Conservation (phyloP, 2,797 vertebrate species). For the Halcyon leucocephala region DNA sequence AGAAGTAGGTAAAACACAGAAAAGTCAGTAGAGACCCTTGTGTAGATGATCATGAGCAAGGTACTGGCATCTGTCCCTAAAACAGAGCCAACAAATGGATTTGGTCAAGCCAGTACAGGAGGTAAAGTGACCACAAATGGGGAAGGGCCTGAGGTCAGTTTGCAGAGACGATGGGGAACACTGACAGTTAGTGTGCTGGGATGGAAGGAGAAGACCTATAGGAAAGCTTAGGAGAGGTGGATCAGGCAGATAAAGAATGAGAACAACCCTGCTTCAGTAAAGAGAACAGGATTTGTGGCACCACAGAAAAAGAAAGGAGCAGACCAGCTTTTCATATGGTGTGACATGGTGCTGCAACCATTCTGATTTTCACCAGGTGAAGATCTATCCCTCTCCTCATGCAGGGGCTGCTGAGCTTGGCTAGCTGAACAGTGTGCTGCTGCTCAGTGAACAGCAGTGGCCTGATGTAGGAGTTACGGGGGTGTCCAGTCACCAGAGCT, state of each 20-base stretch:
- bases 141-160: neutral
- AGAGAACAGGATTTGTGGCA: neutral
- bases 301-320: neutral
- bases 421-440: neutral
- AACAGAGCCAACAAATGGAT: neutral
- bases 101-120: neutral
- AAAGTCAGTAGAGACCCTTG: neutral
- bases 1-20: neutral
- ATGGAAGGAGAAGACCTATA: neutral
- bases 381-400: neutral
- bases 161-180: neutral
- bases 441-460: neutral
- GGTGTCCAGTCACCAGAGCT: neutral
- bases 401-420: neutral
- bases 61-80: neutral
- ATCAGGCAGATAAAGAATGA: neutral
- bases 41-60: neutral
- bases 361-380: neutral
- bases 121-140: rapidly evolving
- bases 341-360: rapidly evolving
- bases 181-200: neutral
- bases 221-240: neutral
- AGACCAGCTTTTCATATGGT: neutral
- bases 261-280: neutral
- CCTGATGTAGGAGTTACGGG: neutral